Percentiles rank a stretch among this genome's conserved stretches.
Evolutionary conservation across 2,888 invertebrate species (phyloP).

Genomic region (Nemoura dubitans): DNA sequence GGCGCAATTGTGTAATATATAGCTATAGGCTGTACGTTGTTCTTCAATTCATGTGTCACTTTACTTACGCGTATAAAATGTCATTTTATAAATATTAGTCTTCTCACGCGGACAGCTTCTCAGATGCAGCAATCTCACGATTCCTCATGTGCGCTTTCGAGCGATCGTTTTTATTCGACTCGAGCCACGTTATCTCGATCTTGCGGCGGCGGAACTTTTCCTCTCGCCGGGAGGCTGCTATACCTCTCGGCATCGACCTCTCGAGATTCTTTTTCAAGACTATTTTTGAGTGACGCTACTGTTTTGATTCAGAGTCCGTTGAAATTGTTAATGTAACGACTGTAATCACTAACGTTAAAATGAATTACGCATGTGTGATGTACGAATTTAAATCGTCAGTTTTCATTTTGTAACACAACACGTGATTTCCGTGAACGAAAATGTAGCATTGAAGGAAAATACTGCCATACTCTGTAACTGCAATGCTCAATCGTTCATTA

Average conservation of each 20-base stretch:
- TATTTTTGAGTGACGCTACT: background rate
- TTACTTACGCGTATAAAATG: background rate
- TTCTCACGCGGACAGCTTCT: slow-evolving; percentile 1
- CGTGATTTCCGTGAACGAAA: background rate
- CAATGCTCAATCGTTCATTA: background rate
- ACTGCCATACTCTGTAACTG: background rate
- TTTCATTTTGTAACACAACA: no score
- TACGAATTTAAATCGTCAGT: no score
- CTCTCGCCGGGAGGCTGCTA: background rate
- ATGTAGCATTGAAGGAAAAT: background rate
- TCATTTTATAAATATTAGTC: background rate
- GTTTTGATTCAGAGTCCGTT: background rate
- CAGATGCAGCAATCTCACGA: background rate
- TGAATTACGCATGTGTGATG: no score
- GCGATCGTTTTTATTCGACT: background rate
- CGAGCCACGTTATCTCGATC: background rate
- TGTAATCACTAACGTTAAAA: no score
- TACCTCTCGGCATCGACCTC: background rate
- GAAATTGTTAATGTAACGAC: background rate
- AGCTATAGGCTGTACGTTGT: background rate
- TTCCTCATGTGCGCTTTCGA: background rate
- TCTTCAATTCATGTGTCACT: background rate
- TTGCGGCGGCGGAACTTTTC: no score
- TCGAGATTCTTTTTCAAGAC: background rate
- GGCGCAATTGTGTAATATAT: background rate